Evolutionary conservation across 2,113 vertebrate genomes (phyloP).

Genomic region (Narcine bancroftii): DNA sequence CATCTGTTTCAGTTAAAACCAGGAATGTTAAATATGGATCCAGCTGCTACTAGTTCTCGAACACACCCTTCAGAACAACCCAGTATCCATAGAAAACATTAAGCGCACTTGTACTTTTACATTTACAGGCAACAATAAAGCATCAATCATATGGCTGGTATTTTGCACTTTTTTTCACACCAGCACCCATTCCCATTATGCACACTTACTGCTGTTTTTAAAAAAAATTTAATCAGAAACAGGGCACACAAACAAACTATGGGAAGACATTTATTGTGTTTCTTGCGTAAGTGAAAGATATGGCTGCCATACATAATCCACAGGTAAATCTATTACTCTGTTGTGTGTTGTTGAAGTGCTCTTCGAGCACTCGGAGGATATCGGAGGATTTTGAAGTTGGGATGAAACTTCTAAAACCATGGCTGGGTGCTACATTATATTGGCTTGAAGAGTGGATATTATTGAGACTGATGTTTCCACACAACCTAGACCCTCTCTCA

Average conservation of each 20-base stretch:
- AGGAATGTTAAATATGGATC: constrained; percentile 26
- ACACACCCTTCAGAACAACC: neutral
- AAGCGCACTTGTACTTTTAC: neutral
- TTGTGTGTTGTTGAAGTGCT: neutral
- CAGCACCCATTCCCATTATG: neutral
- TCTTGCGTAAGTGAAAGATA: neutral
- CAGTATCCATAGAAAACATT: neutral
- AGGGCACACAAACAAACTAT: neutral
- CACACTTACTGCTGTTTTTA: neutral
- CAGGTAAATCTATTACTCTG: neutral
- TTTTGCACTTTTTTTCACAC: neutral
- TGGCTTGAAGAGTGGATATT: neutral
- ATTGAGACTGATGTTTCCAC: neutral
- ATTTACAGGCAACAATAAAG: constrained; percentile 10
- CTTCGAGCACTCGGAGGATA: neutral
- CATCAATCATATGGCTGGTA: neutral
- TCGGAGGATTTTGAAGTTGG: neutral
- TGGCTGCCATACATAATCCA: neutral
- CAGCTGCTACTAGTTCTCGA: constrained; percentile 17
- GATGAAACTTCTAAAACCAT: neutral
- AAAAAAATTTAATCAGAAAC: neutral
- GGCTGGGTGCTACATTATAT: neutral
- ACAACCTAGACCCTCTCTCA: no score
- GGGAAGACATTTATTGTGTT: neutral
- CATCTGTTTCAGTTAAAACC: constrained; percentile 22